These are phyloP conservation scores for Labroides dimidiatus DNA, from an alignment of 2,797 vertebrate species.

Conservation along the genomic window DNA sequence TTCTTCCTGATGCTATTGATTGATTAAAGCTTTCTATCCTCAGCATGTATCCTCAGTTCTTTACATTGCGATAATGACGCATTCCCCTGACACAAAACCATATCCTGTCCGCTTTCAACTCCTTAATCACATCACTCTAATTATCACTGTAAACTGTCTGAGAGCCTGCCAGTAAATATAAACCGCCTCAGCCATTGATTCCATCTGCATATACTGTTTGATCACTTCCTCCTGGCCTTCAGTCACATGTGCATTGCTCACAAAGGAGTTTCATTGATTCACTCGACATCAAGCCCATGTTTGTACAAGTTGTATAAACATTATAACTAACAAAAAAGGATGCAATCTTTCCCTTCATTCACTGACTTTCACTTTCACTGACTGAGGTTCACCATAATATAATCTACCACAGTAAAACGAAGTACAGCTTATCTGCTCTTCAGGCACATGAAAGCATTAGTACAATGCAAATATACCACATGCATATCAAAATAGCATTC, in stretches of 20 bases:
- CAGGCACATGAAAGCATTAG: background rate
- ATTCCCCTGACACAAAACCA: background rate
- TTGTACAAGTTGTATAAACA: too few relatives aligned
- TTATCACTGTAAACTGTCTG: constrained; percentile 2
- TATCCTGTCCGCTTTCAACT: background rate
- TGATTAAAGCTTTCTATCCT: background rate
- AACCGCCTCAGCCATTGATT: background rate
- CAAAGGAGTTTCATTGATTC: background rate
- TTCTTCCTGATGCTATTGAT: background rate
- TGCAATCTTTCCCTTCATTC: too few relatives aligned
- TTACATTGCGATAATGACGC: background rate
- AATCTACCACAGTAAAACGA: background rate
- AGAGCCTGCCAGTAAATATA: background rate
- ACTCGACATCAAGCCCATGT: background rate
- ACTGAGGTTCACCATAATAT: background rate
- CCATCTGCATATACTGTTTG: background rate
- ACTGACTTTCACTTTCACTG: too few relatives aligned
- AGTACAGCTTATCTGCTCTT: background rate
- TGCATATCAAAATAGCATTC: constrained; percentile 8
- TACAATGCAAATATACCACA: background rate
- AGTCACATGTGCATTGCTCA: background rate
- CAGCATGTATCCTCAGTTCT: background rate
- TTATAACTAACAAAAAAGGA: too few relatives aligned
- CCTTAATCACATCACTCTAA: constrained; percentile 6
- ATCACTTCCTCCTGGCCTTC: background rate